phyloP scores from a whole-genome alignment of 2,888 invertebrate species.

The Apamea crenata region DNA sequence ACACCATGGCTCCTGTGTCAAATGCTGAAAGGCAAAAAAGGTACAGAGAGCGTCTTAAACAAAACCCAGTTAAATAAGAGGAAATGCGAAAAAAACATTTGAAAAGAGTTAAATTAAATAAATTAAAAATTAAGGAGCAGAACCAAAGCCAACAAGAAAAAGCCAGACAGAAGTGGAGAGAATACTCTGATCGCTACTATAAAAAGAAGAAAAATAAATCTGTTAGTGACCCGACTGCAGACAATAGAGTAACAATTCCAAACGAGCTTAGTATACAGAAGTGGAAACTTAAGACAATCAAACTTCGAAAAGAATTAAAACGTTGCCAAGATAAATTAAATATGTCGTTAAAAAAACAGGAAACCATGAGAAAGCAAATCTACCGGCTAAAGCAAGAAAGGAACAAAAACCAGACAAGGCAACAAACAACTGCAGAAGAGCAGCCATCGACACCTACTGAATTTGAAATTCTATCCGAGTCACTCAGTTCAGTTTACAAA shows the following conservation, averaged over 20 bases:
- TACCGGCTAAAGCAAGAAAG: slow-evolving; percentile 38
- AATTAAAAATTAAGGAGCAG: slow-evolving; percentile 42
- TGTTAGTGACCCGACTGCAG: slow-evolving; percentile 30
- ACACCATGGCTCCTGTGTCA: slow-evolving; percentile 39
- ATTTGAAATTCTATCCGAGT: slow-evolving; percentile 19
- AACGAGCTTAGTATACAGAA: slow-evolving; percentile 27
- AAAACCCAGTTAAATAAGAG: slow-evolving; percentile 50
- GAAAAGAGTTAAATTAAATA: slow-evolving; percentile 44
- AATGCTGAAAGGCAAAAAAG: slow-evolving; percentile 50
- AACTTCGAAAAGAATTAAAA: slow-evolving; percentile 45
- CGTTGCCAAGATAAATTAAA: slow-evolving; percentile 41
- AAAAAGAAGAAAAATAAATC: slow-evolving; percentile 34
- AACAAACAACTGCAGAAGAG: slow-evolving; percentile 15
- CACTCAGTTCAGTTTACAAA: slow-evolving; percentile 1
- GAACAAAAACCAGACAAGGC: slow-evolving; percentile 22
- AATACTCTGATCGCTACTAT: slow-evolving; percentile 43
- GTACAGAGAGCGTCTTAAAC: slow-evolving; percentile 45
- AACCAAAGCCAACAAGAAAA: slow-evolving; percentile 40
- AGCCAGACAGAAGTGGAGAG: slow-evolving; percentile 44
- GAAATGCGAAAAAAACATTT: slow-evolving; percentile 43
- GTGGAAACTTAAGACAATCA: slow-evolving; percentile 38
- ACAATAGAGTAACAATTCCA: slow-evolving; percentile 6
- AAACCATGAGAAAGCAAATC: slow-evolving; percentile 43
- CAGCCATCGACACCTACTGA: slow-evolving; percentile 22
- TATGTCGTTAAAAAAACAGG: slow-evolving; percentile 32